Evolutionary conservation across 2,113 vertebrate genomes (phyloP), one percentile per base, ranked within the genome.

Genomic region (Hydrolagus affinis): DNA sequence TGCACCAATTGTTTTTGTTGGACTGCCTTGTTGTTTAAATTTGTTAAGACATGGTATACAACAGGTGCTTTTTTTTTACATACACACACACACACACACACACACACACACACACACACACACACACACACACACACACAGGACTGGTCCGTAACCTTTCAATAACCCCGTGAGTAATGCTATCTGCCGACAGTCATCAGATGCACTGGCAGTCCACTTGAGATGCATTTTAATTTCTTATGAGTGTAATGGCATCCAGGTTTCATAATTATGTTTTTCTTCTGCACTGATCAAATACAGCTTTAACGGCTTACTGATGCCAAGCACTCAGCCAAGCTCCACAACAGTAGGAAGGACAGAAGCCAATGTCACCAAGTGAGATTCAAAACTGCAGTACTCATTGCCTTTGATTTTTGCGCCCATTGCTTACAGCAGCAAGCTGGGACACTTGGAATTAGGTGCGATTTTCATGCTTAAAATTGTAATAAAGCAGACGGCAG

Each of bases 221-320:
- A 91, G 92, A 90, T 88, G 86, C 89, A 89, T 89, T 92, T 93
- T 92, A 90, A 91, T 94, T 93, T 93, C 92, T 93, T 89, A 88
- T 87, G 89, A 91, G 88, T 91, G 89, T 91, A 93, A 92, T 93
- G 93, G 90, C 89, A 94, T 93, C 92, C 87, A 44, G 93, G 93
- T 92, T 92, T 91, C 89, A 89, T 93, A 93, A 93, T 93, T 90
- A 91, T 89, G 90, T 93, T 94, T 94, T 92, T 94, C 91, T 92
- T 91, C 92, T 91, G 88, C 90, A 90, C 90, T 93, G 92, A 93
- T 94, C 92, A 93, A 93, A 92, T 91, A 91, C 80, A 83, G 91
- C 91, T 91, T 93, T 90, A 90, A 92, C 92, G 92, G 89, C 88
- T 91, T 91, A 91, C 90, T 91, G 92, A 92, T 70, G 69, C 88